Evolutionary conservation across 2,113 vertebrate genomes (phyloP), one percentile per base, ranked within the genome.

Genomic region (Trematocara marginatum): DNA sequence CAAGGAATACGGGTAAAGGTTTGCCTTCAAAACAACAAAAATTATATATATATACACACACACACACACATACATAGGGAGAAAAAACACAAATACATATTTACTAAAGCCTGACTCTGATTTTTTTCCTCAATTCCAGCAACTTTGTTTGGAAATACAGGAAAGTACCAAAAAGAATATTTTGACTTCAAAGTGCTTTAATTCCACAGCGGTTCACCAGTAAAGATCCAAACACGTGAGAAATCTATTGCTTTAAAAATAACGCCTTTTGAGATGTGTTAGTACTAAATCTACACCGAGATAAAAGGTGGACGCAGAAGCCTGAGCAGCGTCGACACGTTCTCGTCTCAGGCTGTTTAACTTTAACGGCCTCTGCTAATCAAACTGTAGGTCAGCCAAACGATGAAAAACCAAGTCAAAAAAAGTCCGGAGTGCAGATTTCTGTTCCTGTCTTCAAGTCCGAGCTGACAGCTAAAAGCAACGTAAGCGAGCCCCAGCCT

Each of bases 371-470:
- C n/a, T 42, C 79, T 42, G 45, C 5, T 29, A 6, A 59, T 49
- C 0, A 49, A 61, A 34, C 16, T 20, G 26, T 38, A 23, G 49
- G 7, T 35, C 31, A 47, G 42, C 7, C 54, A 49, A n/a, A 81
- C 3, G n/a, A 29, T 12, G 38, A 59, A 61, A 61, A 59, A 18
- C 15, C 40, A 61, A 31, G 20, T 13, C 26, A 15, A 18, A 34
- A 45, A 45, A 49, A 5, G 6, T 15, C 10, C 2, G 0, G 4
- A 1, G 40, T 47, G 42, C 5, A 3, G 13, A 74, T 16, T 74
- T 47, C 23, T 10, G 52, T 23, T 11, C 52, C 10, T 11, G 18
- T 10, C 5, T 23, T n/a, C 8, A 18, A 71, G 38, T 10, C 40
- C 9, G 18, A 47, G 40, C 42, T 18, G 15, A 29, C 23, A 18